Percentiles rank a stretch among this genome's conserved stretches.
Conservation (phyloP, 2,113 vertebrate genomes). For the Xiphophorus maculatus region DNA sequence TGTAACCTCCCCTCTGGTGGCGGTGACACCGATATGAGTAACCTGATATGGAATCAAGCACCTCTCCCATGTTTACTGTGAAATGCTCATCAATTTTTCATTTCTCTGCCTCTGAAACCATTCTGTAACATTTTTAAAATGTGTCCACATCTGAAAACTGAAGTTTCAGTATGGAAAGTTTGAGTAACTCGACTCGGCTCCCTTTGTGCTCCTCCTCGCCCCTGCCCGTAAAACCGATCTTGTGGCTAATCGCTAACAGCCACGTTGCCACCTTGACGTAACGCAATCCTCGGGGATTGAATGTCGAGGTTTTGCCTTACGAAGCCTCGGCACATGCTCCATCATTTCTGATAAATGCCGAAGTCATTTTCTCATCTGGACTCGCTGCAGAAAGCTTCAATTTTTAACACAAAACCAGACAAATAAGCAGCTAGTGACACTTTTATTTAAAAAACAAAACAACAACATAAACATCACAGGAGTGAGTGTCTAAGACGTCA, state of each 20-base stretch:
- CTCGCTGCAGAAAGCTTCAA: not conserved
- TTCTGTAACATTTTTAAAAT: not conserved
- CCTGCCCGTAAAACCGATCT: conserved; percentile 53
- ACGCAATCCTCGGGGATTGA: conserved; percentile 32
- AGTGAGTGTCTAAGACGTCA: conserved; percentile 13
- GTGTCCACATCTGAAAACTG: not conserved
- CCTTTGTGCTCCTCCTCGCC: conserved; percentile 48
- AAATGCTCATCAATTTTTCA: conserved; percentile 56
- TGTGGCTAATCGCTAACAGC: conserved; percentile 55
- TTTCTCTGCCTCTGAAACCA: conserved; percentile 3
- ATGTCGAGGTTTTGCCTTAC: conserved; percentile 53
- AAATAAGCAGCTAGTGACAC: conserved; percentile 24
- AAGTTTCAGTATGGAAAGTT: not conserved
- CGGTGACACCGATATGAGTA: conserved; percentile 53
- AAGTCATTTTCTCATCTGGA: not conserved
- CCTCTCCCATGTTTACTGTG: conserved; percentile 58
- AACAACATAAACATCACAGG: conserved; percentile 18
- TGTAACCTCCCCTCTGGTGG: conserved; percentile 35
- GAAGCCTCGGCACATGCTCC: not conserved
- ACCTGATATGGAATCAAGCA: conserved; percentile 19
- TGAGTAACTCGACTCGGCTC: conserved; percentile 6
- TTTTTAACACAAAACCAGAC: not conserved
- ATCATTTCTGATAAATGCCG: not conserved
- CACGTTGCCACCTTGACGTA: conserved; percentile 54
- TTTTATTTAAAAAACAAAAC: conserved; percentile 56